Conservation (phyloP, 2,113 vertebrate species). For the Barnardius zonarius region DNA sequence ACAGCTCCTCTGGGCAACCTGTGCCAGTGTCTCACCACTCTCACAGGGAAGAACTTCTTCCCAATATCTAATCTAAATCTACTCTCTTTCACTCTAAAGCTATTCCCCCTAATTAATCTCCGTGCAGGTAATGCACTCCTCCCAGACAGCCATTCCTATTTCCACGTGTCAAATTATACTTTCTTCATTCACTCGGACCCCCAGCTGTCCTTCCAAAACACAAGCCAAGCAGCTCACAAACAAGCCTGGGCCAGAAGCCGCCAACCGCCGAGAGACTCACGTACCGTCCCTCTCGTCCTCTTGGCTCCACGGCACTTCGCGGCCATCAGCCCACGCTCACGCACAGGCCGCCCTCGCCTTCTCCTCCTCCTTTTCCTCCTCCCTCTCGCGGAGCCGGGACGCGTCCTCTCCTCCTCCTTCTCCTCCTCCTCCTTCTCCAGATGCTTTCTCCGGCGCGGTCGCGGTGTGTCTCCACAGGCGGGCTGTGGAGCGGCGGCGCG, state of each 20-base stretch:
- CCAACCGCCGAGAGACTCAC: background rate
- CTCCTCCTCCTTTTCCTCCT: background rate
- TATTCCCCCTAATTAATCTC: background rate
- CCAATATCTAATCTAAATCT: background rate
- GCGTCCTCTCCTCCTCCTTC: background rate
- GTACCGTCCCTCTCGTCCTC: background rate
- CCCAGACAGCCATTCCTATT: background rate
- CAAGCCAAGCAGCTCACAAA: background rate
- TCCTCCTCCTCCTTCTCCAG: background rate
- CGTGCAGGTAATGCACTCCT: background rate
- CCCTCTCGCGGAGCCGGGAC: background rate
- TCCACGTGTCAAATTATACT: background rate
- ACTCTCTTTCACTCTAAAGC: background rate
- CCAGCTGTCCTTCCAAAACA: background rate
- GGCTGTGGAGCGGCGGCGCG: slow-evolving; percentile 41
- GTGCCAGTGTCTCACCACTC: background rate
- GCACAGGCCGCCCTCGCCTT: background rate
- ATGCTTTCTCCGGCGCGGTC: background rate
- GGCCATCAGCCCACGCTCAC: background rate
- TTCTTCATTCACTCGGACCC: background rate
- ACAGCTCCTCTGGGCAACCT: background rate
- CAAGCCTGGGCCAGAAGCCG: background rate
- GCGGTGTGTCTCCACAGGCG: slow-evolving; percentile 56
- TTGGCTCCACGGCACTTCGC: background rate
- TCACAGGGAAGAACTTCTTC: background rate